These are phyloP conservation scores for Halocaridina rubra DNA, from an alignment of 2,888 invertebrate species.

Conservation along the genomic window DNA sequence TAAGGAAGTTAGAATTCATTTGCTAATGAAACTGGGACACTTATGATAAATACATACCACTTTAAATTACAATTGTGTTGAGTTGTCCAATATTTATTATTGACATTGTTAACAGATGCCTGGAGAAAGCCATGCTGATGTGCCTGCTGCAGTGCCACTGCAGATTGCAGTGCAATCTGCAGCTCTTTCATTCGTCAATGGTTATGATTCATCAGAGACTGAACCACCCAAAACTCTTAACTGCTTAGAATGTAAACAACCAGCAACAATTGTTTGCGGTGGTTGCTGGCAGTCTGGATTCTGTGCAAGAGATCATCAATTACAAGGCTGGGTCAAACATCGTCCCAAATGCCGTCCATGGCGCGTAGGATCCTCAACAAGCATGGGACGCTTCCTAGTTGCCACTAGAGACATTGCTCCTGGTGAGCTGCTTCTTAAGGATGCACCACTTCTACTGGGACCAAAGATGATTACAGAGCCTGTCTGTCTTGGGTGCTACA, in stretches of 20 bases:
- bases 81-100: not conserved
- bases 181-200: constrained; percentile 28
- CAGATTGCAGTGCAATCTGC: constrained; percentile 49
- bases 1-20: too few species aligned
- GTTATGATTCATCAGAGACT: not conserved
- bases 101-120: constrained; percentile 25
- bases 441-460: constrained; percentile 58
- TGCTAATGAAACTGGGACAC: too few species aligned
- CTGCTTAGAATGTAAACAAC: constrained; percentile 50
- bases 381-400: constrained; percentile 65
- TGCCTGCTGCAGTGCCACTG: constrained; percentile 49
- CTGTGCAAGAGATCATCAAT: constrained; percentile 82
- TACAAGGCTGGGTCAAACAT: constrained; percentile 81
- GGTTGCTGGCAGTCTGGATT: constrained; percentile 69
- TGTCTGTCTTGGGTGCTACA: constrained; percentile 63
- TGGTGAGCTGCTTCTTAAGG: constrained; percentile 62
- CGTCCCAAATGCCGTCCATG: constrained; percentile 77
- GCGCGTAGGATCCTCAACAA: constrained; percentile 71
- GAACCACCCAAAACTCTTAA: constrained; percentile 27
- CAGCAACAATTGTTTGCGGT: constrained; percentile 50
- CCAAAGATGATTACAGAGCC: constrained; percentile 63
- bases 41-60: too few species aligned
- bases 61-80: too few species aligned
- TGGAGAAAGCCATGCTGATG: constrained; percentile 46
- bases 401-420: constrained; percentile 60